A percentile compares a stretch with the other conserved stretches of the same genome.
Evolutionary conservation across 2,113 vertebrate species (phyloP).

Genomic region (Pan troglodytes): DNA sequence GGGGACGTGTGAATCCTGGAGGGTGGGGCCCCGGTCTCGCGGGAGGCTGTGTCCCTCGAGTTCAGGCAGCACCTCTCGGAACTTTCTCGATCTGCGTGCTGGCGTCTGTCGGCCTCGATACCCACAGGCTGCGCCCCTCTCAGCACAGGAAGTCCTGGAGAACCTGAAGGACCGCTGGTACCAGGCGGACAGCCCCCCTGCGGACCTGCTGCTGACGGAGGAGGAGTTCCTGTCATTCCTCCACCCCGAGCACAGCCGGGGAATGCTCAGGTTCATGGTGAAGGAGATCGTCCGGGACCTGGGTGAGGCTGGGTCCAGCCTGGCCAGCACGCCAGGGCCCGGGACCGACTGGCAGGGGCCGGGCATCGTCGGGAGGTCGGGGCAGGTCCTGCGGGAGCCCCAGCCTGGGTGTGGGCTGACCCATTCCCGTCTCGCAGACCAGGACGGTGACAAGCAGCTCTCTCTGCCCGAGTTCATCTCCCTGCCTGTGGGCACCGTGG

Average conservation of each 20-base stretch:
- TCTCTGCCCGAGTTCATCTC: constrained; percentile 96
- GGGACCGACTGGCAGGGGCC: not conserved
- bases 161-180: constrained; percentile 98
- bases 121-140: not conserved
- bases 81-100: accelerated
- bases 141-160: constrained; percentile 97
- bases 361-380: not conserved
- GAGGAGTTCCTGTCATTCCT: constrained; percentile 96
- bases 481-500: constrained; percentile 94
- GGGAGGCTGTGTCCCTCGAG: accelerated
- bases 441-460: constrained; percentile 93
- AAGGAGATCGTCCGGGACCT: constrained; percentile 96
- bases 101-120: accelerated
- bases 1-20: not conserved
- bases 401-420: no score
- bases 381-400: not conserved
- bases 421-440: constrained; percentile 83
- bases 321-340: no score
- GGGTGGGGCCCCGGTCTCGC: accelerated
- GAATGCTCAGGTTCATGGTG: constrained; percentile 98
- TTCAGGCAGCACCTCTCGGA: not conserved
- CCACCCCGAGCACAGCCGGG: constrained; percentile 95
- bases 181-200: constrained; percentile 94
- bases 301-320: constrained; percentile 81
- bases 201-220: constrained; percentile 92